Evolutionary conservation across 2,797 vertebrate genomes (phyloP).

Genomic region (Poeciliopsis infans): DNA sequence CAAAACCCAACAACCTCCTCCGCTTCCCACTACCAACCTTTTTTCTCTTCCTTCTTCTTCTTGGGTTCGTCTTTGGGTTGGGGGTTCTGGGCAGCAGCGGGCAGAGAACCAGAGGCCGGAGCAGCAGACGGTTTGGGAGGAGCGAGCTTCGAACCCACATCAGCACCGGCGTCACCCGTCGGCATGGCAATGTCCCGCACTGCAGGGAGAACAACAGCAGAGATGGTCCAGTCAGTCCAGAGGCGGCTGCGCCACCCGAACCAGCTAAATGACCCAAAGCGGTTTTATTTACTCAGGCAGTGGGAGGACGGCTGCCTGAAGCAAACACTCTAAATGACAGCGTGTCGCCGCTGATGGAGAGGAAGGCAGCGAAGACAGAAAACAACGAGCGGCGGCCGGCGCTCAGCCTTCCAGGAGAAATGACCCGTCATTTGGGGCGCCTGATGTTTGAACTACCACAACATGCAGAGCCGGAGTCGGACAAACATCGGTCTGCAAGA

Average conservation of each 20-base stretch:
- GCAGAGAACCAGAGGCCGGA: conserved; percentile 52
- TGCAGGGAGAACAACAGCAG: conserved; percentile 53
- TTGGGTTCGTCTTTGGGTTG: conserved; percentile 82
- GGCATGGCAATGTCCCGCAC: conserved; percentile 85
- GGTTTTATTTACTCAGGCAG: conserved; percentile 67
- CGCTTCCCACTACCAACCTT: conserved; percentile 80
- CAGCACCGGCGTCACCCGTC: conserved; percentile 49
- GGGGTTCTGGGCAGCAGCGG: conserved; percentile 70
- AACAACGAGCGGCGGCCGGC: conserved; percentile 61
- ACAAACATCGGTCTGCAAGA: conserved; percentile 74
- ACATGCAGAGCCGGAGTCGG: conserved; percentile 60
- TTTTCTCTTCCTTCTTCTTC: conserved; percentile 92
- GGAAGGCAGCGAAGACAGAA: conserved; percentile 52
- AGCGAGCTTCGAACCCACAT: conserved; percentile 67
- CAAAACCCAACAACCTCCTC: not conserved
- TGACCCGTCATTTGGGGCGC: conserved; percentile 73
- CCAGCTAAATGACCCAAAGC: conserved; percentile 58
- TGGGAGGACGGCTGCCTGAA: conserved; percentile 63
- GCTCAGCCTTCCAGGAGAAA: conserved; percentile 55
- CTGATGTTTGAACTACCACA: conserved; percentile 66
- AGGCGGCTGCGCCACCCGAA: conserved; percentile 49
- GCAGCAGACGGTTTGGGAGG: conserved; percentile 64
- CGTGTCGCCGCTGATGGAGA: conserved; percentile 64
- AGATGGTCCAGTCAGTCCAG: not conserved
- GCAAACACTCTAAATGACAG: conserved; percentile 78